Conservation (phyloP, 2,888 invertebrate species). For the Deroplatys truncata region DNA sequence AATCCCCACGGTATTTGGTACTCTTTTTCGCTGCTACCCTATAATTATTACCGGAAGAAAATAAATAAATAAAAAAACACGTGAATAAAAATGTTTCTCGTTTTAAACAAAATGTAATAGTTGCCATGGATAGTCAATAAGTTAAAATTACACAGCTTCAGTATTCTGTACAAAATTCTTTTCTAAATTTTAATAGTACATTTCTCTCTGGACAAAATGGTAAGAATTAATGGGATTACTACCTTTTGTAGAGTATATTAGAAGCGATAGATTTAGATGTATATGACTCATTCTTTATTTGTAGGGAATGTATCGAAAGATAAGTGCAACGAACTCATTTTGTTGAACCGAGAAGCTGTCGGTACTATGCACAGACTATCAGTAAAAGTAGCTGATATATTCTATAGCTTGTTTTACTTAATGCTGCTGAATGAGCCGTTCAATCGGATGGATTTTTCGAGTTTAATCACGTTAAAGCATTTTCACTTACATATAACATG, state of each 20-base stretch:
- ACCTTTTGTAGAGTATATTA: not conserved
- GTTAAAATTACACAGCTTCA: not conserved
- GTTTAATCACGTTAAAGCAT: too few relatives aligned
- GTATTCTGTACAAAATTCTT: not conserved
- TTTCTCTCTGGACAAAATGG: not conserved
- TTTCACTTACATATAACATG: too few relatives aligned
- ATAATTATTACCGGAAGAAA: too few relatives aligned
- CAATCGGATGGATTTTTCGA: too few relatives aligned
- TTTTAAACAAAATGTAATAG: not conserved
- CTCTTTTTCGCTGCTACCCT: too few relatives aligned
- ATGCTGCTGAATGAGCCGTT: too few relatives aligned
- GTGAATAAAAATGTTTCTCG: not conserved
- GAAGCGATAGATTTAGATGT: not conserved
- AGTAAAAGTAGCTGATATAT: not conserved
- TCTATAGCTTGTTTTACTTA: too few relatives aligned
- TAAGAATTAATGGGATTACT: not conserved
- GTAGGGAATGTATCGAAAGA: not conserved
- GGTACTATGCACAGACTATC: not conserved
- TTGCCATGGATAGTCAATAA: not conserved
- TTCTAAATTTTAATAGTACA: not conserved
- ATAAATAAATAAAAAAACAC: too few relatives aligned
- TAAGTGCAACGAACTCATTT: not conserved
- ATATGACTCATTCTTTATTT: not conserved
- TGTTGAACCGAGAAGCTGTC: too few relatives aligned
- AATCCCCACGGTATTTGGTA: too few relatives aligned